These are phyloP conservation scores for Philotrypesis tridentata DNA, from an alignment of 1,140 invertebrate species.

Conservation along the genomic window DNA sequence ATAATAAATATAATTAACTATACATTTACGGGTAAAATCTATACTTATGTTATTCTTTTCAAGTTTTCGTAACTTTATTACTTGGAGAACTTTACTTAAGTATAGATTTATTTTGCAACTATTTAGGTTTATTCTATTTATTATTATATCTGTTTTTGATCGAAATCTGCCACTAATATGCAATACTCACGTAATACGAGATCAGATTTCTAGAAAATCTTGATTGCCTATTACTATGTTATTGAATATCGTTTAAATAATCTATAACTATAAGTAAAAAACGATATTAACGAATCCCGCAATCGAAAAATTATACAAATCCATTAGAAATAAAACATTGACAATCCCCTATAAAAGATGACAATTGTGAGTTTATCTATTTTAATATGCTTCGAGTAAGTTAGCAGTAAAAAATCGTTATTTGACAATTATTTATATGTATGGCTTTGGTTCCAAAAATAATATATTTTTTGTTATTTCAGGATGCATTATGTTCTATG, in stretches of 20 bases:
- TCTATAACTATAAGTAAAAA: neutral
- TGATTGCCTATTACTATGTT: neutral
- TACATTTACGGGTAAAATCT: too few species aligned
- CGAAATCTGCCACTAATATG: too few species aligned
- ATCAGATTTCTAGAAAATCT: too few species aligned
- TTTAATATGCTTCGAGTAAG: neutral
- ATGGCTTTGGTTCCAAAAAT: slow-evolving; percentile 47
- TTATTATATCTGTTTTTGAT: too few species aligned
- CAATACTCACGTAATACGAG: too few species aligned
- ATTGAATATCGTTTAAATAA: neutral
- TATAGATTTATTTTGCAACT: too few species aligned
- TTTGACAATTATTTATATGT: slow-evolving; percentile 44
- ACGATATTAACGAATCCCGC: neutral
- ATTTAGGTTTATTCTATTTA: too few species aligned
- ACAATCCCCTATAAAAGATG: neutral
- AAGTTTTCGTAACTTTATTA: too few species aligned
- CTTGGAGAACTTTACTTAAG: too few species aligned
- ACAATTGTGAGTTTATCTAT: neutral
- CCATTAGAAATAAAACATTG: neutral
- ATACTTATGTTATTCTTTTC: too few species aligned
- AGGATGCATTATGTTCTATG: neutral
- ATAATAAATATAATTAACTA: too few species aligned
- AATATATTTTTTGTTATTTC: slow-evolving; percentile 29
- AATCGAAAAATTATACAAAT: neutral
- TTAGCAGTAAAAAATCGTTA: slow-evolving; percentile 35